Evolutionary conservation across 2,888 invertebrate genomes (phyloP), one percentile per base, ranked within the genome.

Genomic region (Cepaea hortensis): DNA sequence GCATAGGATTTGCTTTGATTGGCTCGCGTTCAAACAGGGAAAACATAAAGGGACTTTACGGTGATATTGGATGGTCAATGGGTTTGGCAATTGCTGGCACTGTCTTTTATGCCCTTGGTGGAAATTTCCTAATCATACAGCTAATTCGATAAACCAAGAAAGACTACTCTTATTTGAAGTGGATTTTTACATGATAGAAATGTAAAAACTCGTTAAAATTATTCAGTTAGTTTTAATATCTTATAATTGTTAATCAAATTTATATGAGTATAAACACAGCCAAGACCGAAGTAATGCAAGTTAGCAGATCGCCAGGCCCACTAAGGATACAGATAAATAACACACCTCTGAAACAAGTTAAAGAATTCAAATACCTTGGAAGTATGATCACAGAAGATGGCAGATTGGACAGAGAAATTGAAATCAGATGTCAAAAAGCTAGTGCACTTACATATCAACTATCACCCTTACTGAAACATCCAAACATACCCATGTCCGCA

Each of bases 21-120:
- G 87, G 87, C 15, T 80, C 87, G 0, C 61, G 0, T 9, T 11
- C 70, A 23, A 84, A 84, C 35, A 15, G 1, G 1, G 81, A 87
- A 3, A 87, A 87, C 70, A 48, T 9, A 11, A 3, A 50, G 3
- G 84, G 89, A 4, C 62, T 72, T 9, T 72, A 84, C 77, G 89
- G 88, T 46, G 85, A 88, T 20, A 89, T 92, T 18, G 92, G 91
- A 61, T 93, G 93, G 93, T 93, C 93, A 20, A 91, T 92, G 91
- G 92, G 91, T 20, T 73, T 92, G 35, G 93, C 93, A 80, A 92
- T 92, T 70, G 91, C 90, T 15, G 93, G 91, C 3, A 90, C 90
- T 65, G 83, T 91, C 11, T 88, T 91, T 50, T 89, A 90, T 68
- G 92, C 91, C 73, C 81, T 93, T 3, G 90, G 91, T 20, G 92